Base-by-base conservation (phyloP, 2,888 invertebrate genomes). In the Iphiclides podalirius region DNA sequence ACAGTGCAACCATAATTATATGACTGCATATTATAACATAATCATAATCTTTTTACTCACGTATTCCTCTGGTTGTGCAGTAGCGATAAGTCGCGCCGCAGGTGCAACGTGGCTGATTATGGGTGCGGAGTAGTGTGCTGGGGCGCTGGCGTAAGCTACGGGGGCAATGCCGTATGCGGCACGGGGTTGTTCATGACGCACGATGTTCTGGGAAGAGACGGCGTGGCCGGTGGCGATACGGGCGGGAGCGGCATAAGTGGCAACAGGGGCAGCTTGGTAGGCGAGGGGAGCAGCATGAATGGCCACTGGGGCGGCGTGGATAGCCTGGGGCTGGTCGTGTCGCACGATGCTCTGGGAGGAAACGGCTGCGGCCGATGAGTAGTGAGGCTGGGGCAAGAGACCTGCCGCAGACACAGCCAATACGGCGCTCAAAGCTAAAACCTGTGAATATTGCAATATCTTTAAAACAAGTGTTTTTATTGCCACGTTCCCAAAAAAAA, bases 341-440 rank as follows among this genome's bases (percentile, higher is more conserved):
- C 82, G 79, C 37, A 80, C 72, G 59, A 79, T 75, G 68, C 66
- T 79, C 58, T 79, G 77, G 50, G 66, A 67, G 33, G 66, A 54
- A 33, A 66, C 68, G 1, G 70, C 68, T 53, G 82, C 85, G 13
- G 90, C 63, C 17, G 65, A 33, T 13, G 42, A 42, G 42, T 34
- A 42, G 17, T 42, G 42, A 1, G 42, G 33, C 11, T 42, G 67
- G 37, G 71, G 65, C 57, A 65, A 54, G 44, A 72, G 61, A 40
- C 71, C 74, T 2, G 72, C 74, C 52, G 65, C 66, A 47, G 63
- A 58, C 50, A 63, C 66, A n/a, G 70, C 70, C 57, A 64, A 63
- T 12, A 68, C 53, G 0, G 66, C 66, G 59, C 70, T 67, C 37
- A 74, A 44, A 40, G 62, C 60, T 52, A 76, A 57, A 14, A 75